Base-by-base conservation (phyloP, 2,888 invertebrate genomes). In the Didymodactylos carnosus region DNA sequence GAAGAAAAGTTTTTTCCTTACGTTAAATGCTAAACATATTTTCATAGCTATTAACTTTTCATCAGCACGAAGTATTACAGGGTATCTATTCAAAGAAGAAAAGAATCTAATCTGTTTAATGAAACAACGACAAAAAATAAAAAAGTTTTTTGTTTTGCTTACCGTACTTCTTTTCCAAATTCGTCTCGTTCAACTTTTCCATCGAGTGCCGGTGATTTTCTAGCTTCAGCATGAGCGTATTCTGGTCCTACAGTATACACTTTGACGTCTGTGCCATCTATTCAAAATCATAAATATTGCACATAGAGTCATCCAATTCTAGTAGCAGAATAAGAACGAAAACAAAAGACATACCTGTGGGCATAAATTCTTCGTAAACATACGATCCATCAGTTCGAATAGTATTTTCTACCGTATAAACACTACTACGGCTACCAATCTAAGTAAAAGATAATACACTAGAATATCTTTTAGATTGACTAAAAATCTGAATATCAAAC, bases 331-430 rank as follows among this genome's bases (percentile, higher is more conserved):
- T n/a, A n/a, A n/a, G n/a, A n/a, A n/a, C n/a, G n/a, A n/a, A n/a
- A n/a, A n/a, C n/a, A n/a, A n/a, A n/a, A 8, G 88, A 87, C 8
- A 98, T 98, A 87, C 98, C 98, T 46, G 98, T 98, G 10, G 97
- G 97, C 94, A 99, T 98, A 84, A 99, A 99, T 84, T 99, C 97
- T 87, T 99, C 98, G 83, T 99, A 99, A 81, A 99, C 95, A 84
- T 92, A 99, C 16, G 94, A 95, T 69, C 98, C 98, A 71, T 92
- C 92, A 85, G 93, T 94, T 74, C 98, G 87, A 13, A 99, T 93
- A 80, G 92, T 88, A 69, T 93, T 94, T 39, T 80, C 80, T 84
- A 94, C 93, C 0, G 94, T 95, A 84, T 99, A 99, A 75, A 97
- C 94, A 84, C 95, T 97, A 85, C 95, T 95, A 75, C 97, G 88